phyloP scores from a whole-genome alignment of 2,797 vertebrate genomes.

The Malacoraja senta region DNA sequence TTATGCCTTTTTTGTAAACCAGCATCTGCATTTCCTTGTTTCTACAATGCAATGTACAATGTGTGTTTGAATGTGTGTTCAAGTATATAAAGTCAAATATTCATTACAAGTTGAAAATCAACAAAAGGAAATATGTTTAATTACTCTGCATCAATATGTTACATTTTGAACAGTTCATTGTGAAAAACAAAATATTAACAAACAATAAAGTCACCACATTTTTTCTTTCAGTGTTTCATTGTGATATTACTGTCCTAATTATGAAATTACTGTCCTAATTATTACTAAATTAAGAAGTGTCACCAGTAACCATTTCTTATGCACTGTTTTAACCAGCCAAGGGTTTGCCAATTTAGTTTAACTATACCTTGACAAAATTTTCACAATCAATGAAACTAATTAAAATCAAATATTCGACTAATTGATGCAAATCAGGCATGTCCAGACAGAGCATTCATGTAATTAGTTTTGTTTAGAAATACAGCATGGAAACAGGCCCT shows the following conservation, averaged over 20 bases:
- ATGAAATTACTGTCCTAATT: background rate
- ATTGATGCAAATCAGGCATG: background rate
- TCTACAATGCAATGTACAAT: no score
- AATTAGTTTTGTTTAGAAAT: background rate
- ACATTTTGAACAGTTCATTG: background rate
- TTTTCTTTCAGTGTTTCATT: background rate
- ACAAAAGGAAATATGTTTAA: background rate
- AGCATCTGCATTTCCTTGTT: no score
- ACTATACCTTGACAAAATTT: background rate
- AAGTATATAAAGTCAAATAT: no score
- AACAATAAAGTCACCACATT: background rate
- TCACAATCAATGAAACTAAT: constrained; percentile 13
- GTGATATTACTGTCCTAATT: background rate
- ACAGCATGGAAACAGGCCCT: no score
- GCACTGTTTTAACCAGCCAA: background rate
- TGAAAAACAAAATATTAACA: background rate
- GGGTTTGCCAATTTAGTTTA: background rate
- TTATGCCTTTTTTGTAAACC: no score
- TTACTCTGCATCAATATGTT: background rate
- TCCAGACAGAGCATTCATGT: background rate
- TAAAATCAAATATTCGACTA: background rate
- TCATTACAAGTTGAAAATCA: background rate
- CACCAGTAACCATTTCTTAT: background rate
- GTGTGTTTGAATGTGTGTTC: no score
- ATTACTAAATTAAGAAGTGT: background rate